Evolutionary conservation across 2,888 invertebrate genomes (phyloP).

Genomic region (Metacarcinus magister): DNA sequence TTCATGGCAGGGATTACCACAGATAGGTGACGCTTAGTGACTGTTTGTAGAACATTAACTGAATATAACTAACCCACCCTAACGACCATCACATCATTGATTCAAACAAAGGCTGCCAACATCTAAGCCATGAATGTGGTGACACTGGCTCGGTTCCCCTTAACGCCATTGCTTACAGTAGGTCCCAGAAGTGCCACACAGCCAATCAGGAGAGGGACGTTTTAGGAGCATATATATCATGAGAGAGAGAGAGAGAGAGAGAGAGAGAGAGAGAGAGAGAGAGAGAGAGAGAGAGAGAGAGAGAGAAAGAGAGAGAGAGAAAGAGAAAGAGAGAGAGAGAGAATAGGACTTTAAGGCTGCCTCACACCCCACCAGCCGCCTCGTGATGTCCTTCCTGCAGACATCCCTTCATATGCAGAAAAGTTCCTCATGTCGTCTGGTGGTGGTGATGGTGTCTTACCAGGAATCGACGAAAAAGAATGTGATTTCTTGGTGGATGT

Average conservation of each 20-base stretch:
- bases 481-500: conserved; percentile 59
- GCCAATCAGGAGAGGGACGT: not conserved
- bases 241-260: conserved; percentile 17
- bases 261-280: not conserved
- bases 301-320: conserved; percentile 26
- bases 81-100: not conserved
- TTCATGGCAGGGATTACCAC: not conserved
- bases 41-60: not conserved
- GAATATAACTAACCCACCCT: not conserved
- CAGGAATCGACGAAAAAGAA: conserved; percentile 49
- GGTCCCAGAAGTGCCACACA: not conserved
- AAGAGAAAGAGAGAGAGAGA: not conserved
- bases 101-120: not conserved
- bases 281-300: not conserved
- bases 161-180: not conserved
- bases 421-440: not conserved
- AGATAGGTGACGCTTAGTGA: not conserved
- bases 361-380: not conserved
- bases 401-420: not conserved
- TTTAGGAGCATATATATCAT: not conserved
- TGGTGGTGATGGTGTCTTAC: not conserved
- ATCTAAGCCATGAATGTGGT: not conserved
- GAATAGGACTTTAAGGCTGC: not conserved
- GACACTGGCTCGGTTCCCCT: not conserved
- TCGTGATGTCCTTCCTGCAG: not conserved